Evolutionary conservation across 2,113 vertebrate genomes (phyloP), one percentile per base, ranked within the genome.

Genomic region (Cryptotis parvus): DNA sequence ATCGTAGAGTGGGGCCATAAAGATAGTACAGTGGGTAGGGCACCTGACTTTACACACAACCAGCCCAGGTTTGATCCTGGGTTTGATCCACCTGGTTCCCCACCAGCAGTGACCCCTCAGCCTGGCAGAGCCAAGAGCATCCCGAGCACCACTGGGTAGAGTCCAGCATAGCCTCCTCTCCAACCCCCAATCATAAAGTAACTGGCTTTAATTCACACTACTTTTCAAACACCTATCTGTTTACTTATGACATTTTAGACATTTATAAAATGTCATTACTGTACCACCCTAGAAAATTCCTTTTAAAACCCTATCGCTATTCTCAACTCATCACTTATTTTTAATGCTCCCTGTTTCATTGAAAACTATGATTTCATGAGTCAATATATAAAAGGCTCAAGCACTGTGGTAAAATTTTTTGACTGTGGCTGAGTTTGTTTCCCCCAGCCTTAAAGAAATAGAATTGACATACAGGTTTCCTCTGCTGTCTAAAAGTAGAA

Each of bases 271-370:
- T 24, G 22, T 24, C 55, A 68, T 3, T 90, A 39, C 65, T 26
- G 55, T 35, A 58, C 39, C 55, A n/a, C n/a, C 10, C 7, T 29
- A 81, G 69, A 75, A 89, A 89, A 65, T 27, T 43, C 24, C 70
- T 43, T n/a, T 20, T 29, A 18, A 73, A 85, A 9, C 37, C n/a
- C 29, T 61, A n/a, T 2, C 49, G 6, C 15, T n/a, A 16, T 83
- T 79, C 61, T 63, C 20, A 70, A 35, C n/a, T 72, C 80, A 12
- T 27, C 15, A n/a, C 84, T 79, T 91, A 68, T 15, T 49, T 91
- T 84, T 43, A 85, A 0, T 31, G 55, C n/a, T 80, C 18, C n/a
- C 16, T 49, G 75, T 94, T 74, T 86, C 76, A 58, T 22, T 85
- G 52, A 68, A 76, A 92, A 83, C 1, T 39, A 24, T 18, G 43